Evolutionary conservation across 2,888 invertebrate genomes (phyloP), one percentile per base, ranked within the genome.

Genomic region (Agrilus mali): DNA sequence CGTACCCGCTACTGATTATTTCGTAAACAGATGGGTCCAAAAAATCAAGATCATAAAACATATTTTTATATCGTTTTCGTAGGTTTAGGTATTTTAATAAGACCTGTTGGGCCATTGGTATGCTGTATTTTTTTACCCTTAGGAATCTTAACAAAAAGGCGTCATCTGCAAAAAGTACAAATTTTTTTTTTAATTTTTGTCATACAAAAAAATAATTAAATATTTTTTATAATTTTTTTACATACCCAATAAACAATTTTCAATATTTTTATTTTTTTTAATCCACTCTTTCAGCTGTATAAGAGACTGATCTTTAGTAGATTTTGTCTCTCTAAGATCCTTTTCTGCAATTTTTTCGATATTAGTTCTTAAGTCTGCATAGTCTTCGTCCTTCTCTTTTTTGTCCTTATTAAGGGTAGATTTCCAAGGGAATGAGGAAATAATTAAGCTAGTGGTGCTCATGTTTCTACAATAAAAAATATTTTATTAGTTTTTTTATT

Each of bases 91-190:
- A 88, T 60, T 87, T 86, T 15, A 87, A 69, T 33, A 88, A 60
- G 37, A 78, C 77, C 58, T 84, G 84, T 60, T 86, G 80, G 0
- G 86, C 82, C 78, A 84, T 80, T 2, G 80, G 81, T 31, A 87
- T 71, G 58, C 83, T 83, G 69, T 77, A 87, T 63, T 86, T 87
- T 60, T 83, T 84, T 47, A 79, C 78, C 2, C 86, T 74, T 45
- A 87, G 68, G 59, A 86, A 87, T 40, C 85, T 71, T 51, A 87
- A 66, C 42, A 86, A 68, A 61, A 87, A 87, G 37, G 69, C 71
- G 47, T 82, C 80, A 62, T 86, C 86, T 81, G 67, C 31, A 65
- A 64, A 39, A 48, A 49, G 49, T 38, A 48, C n/a, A 33, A 12
- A 3, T 5, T 4, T 33, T 33, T 33, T 33, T 14, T 8, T 7